Conservation (phyloP, 2,888 invertebrate species). For the Apamea crenata region DNA sequence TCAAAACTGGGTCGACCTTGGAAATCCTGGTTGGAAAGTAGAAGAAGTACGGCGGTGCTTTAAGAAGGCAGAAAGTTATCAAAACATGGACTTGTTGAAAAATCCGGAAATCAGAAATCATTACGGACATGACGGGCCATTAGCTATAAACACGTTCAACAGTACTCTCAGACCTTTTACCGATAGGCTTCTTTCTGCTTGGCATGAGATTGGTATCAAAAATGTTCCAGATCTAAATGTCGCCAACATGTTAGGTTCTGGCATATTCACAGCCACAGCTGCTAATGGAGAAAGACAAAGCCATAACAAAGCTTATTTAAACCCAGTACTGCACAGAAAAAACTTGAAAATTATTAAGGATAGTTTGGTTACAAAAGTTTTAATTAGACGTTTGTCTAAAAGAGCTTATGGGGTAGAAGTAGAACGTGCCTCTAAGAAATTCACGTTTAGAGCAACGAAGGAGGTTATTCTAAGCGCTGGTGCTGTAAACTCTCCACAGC, state of each 20-base stretch:
- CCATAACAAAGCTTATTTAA: constrained; percentile 91
- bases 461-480: constrained; percentile 89
- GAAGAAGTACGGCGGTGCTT: constrained; percentile 86
- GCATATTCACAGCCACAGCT: constrained; percentile 84
- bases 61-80: constrained; percentile 87
- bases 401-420: constrained; percentile 74
- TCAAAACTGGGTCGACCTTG: constrained; percentile 87
- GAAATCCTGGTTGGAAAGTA: constrained; percentile 90
- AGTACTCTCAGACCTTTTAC: constrained; percentile 78
- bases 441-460: constrained; percentile 69
- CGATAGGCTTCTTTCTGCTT: constrained; percentile 78
- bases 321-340: constrained; percentile 70
- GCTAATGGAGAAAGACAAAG: constrained; percentile 86
- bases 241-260: constrained; percentile 85
- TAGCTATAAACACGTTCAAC: constrained; percentile 85
- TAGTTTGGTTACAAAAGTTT: constrained; percentile 71
- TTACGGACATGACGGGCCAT: constrained; percentile 85
- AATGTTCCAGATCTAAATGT: constrained; percentile 82
- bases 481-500: constrained; percentile 86
- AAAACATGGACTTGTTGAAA: constrained; percentile 69
- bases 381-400: constrained; percentile 34
- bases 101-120: constrained; percentile 67
- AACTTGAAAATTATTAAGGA: constrained; percentile 69
- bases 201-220: constrained; percentile 73
- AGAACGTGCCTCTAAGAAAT: constrained; percentile 77